Conservation (phyloP, 2,888 invertebrate species). For the Drosophila buzzatii region DNA sequence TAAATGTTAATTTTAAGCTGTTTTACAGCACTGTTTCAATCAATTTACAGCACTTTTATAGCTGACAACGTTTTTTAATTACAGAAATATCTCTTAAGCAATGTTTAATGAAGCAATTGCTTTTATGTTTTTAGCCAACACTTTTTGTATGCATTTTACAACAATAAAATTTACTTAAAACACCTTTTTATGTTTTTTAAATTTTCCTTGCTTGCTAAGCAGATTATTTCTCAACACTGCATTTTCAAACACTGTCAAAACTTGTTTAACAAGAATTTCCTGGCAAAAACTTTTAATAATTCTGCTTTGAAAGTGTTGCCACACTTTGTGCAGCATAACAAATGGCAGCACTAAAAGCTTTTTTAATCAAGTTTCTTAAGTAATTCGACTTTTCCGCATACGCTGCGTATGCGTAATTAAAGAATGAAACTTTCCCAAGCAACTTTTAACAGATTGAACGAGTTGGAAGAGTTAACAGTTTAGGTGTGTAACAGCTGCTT, state of each 20-base stretch:
- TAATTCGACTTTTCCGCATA: not conserved
- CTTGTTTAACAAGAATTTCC: not conserved
- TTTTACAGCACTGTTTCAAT: not conserved
- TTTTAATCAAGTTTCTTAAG: conserved; percentile 3
- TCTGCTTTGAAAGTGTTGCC: not conserved
- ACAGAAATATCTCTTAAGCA: not conserved
- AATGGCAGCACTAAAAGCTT: conserved; percentile 11
- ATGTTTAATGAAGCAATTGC: not conserved
- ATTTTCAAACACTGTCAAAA: conserved; percentile 1
- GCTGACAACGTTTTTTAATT: not conserved
- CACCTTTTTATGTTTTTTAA: too few species aligned
- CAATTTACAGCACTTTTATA: too few species aligned
- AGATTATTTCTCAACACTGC: not conserved
- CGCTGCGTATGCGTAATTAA: not conserved
- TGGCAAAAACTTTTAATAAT: not conserved
- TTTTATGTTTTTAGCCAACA: not conserved
- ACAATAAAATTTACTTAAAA: not conserved
- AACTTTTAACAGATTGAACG: not conserved
- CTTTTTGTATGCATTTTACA: not conserved
- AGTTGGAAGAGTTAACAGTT: not conserved
- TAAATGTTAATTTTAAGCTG: not conserved
- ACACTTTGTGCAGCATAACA: not conserved
- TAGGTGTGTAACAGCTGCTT: not conserved
- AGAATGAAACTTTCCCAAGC: not conserved
- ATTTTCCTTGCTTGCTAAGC: not conserved